Evolutionary conservation across 2,888 invertebrate species (phyloP), one percentile per base, ranked within the genome.

Genomic region (Panopea generosa): DNA sequence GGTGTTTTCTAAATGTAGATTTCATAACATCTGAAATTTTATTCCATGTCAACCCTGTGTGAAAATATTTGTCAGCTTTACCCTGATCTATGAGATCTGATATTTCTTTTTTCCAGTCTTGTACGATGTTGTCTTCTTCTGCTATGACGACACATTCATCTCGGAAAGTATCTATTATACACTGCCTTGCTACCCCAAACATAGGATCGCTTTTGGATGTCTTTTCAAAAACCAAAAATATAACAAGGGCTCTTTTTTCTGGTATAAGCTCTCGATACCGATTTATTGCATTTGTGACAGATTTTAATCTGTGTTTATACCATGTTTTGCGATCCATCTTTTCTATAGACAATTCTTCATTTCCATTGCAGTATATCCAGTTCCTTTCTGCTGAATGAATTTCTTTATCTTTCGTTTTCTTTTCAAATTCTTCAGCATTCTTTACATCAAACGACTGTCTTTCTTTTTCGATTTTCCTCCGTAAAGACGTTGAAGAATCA

Each of bases 301-400:
- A 47, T 3, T 24, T 7, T 14, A 26, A 24, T 59, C 74, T 49
- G 24, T 20, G n/a, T 27, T 14, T 11, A 26, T 27, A 56, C 74
- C 74, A 74, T 20, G 40, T 20, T 26, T 62, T 52, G 26, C 50
- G 22, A n/a, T 29, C 50, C 52, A 68, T 26, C 20, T 22, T 52
- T 18, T 24, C 27, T 47, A 56, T 27, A 3, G 7, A 40, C 4
- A 53, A 33, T 24, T 74, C 74, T 18, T 57, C 47, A 27, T 74
- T 68, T 1, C 74, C 74, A 33, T 74, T 74, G 26, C 68, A 63
- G 24, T 68, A 74, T 20, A 74, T 24, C 68, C 74, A 74, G 2
- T 47, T 47, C 4, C 16, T 45, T 26, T 27, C 26, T 38, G 52
- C 53, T 9, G 11, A 26, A 14, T 40, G 0, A 3, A 62, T 16